These are phyloP conservation scores for Podargus strigoides DNA, from an alignment of 2,797 vertebrate genomes.

Conservation along the genomic window DNA sequence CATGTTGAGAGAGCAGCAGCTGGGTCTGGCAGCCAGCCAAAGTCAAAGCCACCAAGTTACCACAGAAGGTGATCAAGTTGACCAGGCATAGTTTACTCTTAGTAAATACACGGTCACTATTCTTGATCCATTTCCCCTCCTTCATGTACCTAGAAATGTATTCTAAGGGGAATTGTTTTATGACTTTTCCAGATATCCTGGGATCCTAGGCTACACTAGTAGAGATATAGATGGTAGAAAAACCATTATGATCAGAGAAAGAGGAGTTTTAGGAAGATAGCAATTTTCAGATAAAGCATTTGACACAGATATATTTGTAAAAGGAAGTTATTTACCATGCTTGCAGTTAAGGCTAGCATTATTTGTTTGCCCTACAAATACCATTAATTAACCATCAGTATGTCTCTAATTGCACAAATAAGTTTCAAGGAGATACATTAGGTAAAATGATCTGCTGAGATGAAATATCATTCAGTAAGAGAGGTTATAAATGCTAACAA, in stretches of 20 bases:
- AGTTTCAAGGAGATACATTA: neutral
- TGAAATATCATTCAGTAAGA: neutral
- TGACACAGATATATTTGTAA: neutral
- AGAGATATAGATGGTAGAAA: neutral
- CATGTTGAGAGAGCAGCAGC: neutral
- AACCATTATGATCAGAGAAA: neutral
- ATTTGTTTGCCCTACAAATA: neutral
- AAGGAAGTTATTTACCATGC: neutral
- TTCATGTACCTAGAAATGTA: neutral
- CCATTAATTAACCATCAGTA: neutral
- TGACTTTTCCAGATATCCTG: neutral
- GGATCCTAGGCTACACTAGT: neutral
- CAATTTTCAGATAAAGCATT: neutral
- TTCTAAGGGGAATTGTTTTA: fast-evolving
- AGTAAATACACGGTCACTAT: neutral
- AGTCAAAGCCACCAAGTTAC: fast-evolving
- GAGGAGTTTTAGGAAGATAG: neutral
- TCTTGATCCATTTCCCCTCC: neutral
- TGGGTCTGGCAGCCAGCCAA: neutral
- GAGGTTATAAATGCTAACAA: neutral
- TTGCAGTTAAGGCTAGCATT: neutral
- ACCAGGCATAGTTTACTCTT: neutral
- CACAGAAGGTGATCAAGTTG: neutral
- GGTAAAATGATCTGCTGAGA: neutral
- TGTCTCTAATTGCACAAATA: neutral